These are phyloP conservation scores for Pandemis cinnamomeana DNA, from an alignment of 2,888 invertebrate species.

Conservation along the genomic window DNA sequence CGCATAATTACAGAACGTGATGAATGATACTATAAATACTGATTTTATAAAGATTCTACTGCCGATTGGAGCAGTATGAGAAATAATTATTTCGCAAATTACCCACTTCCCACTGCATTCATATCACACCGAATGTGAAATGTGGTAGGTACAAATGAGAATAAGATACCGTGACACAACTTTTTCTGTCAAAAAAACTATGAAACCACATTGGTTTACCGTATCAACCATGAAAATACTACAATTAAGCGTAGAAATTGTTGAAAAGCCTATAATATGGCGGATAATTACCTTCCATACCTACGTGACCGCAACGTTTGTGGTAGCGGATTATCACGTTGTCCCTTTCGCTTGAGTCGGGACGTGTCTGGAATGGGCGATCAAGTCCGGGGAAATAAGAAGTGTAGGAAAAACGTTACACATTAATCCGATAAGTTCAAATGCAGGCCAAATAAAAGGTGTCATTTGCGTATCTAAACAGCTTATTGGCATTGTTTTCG, in stretches of 20 bases:
- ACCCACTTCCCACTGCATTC: too few relatives aligned
- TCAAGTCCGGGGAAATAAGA: conserved; percentile 16
- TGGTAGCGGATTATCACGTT: conserved; percentile 27
- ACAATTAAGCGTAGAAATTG: conserved; percentile 22
- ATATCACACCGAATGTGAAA: too few relatives aligned
- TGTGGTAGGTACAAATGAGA: too few relatives aligned
- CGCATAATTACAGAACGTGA: too few relatives aligned
- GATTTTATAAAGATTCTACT: too few relatives aligned
- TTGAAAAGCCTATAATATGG: conserved; percentile 35
- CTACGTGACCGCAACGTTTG: conserved; percentile 37
- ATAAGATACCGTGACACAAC: too few relatives aligned
- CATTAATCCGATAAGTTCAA: conserved; percentile 6
- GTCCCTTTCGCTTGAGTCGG: conserved; percentile 29
- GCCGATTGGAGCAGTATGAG: too few relatives aligned
- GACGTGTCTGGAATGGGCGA: conserved; percentile 30
- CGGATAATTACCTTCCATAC: conserved; percentile 31
- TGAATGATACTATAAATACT: too few relatives aligned
- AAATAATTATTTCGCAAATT: too few relatives aligned
- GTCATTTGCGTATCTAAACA: background rate
- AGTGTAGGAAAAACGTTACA: conserved; percentile 5
- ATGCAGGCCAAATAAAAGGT: background rate
- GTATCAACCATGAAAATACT: conserved; percentile 13
- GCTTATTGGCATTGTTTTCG: background rate
- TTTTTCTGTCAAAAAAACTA: too few relatives aligned
- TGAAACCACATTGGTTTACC: background rate